A percentile compares a stretch with the other conserved stretches of the same genome.
phyloP scores from a whole-genome alignment of 2,797 vertebrate species.

The Nannoperca obscura region DNA sequence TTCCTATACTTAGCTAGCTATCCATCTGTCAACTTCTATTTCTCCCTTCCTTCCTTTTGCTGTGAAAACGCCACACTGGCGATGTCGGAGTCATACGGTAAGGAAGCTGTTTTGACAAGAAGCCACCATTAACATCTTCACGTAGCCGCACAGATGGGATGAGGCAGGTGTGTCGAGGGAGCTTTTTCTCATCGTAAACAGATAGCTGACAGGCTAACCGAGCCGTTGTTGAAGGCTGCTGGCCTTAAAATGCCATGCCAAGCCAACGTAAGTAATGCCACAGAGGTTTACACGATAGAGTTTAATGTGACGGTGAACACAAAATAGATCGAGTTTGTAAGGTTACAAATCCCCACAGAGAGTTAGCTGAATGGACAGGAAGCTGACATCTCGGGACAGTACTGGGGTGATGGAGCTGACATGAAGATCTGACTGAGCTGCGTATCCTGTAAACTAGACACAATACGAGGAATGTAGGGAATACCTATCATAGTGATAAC shows the following conservation, averaged over 20 bases:
- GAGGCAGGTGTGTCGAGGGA: slow-evolving; percentile 67
- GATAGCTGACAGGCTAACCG: slow-evolving; percentile 73
- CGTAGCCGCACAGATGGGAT: slow-evolving; percentile 16
- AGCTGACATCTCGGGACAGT: slow-evolving; percentile 7
- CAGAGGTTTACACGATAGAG: neutral
- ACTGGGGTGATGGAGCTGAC: slow-evolving; percentile 25
- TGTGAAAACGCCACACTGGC: slow-evolving; percentile 65
- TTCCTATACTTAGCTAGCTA: slow-evolving; percentile 70
- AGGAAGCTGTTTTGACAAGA: slow-evolving; percentile 28
- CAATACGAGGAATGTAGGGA: neutral
- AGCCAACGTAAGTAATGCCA: slow-evolving; percentile 37
- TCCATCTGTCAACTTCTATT: slow-evolving; percentile 52
- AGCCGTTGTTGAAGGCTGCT: slow-evolving; percentile 37
- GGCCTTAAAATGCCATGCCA: slow-evolving; percentile 48
- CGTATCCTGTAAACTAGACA: neutral
- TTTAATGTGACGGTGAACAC: neutral
- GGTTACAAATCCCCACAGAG: neutral
- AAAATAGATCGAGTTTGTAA: neutral
- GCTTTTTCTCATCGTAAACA: slow-evolving; percentile 62
- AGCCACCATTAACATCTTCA: neutral
- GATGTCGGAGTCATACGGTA: slow-evolving; percentile 91
- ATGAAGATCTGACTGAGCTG: neutral
- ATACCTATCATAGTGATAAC: neutral
- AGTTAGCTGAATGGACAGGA: slow-evolving; percentile 5
- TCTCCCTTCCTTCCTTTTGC: neutral